Evolutionary conservation across 1,140 invertebrate genomes (phyloP), one percentile per base, ranked within the genome.

Genomic region (Aethina tumida): DNA sequence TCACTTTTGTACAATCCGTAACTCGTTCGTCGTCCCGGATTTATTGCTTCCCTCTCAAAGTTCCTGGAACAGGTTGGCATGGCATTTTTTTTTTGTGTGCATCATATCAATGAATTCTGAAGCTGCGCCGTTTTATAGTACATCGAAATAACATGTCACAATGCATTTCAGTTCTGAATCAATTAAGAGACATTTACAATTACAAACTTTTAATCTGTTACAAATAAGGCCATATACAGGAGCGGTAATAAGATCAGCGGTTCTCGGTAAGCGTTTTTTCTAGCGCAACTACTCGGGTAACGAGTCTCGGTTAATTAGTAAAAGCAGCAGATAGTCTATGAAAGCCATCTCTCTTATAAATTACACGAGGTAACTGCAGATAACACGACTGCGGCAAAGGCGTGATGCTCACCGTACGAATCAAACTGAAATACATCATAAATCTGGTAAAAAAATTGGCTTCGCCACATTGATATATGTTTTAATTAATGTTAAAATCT

Each of bases 291-390:
- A 41, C 39, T 48, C 41, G 49, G 44, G 41, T 45, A 51, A 50
- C 51, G 35, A 50, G 49, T 49, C 49, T 52, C 47, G 37, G 50
- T 49, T 55, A 55, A 55, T 55, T 55, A 55, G 50, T 48, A 41
- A 51, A 45, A 32, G 26, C 19, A 37, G 24, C 36, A 50, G 47
- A 49, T 47, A n/a, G n/a, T n/a, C n/a, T n/a, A n/a, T n/a, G n/a
- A n/a, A n/a, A n/a, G n/a, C n/a, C n/a, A n/a, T n/a, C n/a, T n/a
- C n/a, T n/a, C n/a, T n/a, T n/a, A n/a, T n/a, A n/a, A n/a, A n/a
- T n/a, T n/a, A n/a, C n/a, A n/a, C n/a, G n/a, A n/a, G n/a, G n/a
- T n/a, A n/a, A n/a, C n/a, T n/a, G n/a, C n/a, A n/a, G n/a, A n/a
- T n/a, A n/a, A n/a, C n/a, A n/a, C n/a, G n/a, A n/a, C n/a, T n/a